These are phyloP conservation scores for Agonum fuliginosum DNA, from an alignment of 2,888 invertebrate species.

Conservation along the genomic window DNA sequence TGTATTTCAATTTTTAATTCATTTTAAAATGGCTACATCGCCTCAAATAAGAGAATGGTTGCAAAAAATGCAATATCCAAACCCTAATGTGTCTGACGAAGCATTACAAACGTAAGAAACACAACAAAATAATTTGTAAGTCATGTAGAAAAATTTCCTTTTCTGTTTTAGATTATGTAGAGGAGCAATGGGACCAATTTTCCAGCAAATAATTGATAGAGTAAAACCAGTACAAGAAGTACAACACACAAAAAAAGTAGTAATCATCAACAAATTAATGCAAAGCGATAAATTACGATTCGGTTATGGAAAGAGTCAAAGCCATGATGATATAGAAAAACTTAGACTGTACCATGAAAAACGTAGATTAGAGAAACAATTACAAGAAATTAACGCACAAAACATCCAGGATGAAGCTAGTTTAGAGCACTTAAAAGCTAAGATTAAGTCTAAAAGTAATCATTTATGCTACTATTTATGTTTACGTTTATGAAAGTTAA, in stretches of 20 bases:
- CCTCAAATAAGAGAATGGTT: conserved; percentile 46
- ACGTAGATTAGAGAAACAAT: conserved; percentile 34
- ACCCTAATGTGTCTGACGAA: conserved; percentile 48
- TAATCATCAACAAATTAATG: conserved; percentile 12
- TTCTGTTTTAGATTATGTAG: conserved; percentile 43
- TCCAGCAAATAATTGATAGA: conserved; percentile 47
- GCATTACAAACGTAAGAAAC: conserved; percentile 44
- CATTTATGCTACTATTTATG: not conserved
- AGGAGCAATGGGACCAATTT: conserved; percentile 32
- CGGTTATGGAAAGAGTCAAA: not conserved
- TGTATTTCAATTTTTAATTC: not conserved
- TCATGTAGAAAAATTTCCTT: not conserved
- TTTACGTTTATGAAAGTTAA: no score
- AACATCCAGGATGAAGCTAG: conserved; percentile 29
- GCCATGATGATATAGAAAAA: conserved; percentile 11
- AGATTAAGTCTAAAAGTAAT: conserved; percentile 30
- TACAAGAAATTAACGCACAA: conserved; percentile 3
- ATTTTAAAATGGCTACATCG: conserved; percentile 24
- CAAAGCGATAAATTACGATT: not conserved
- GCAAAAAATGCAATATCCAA: conserved; percentile 43
- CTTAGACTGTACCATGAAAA: conserved; percentile 29
- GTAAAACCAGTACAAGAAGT: conserved; percentile 41
- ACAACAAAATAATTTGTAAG: not conserved
- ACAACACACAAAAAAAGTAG: conserved; percentile 17
- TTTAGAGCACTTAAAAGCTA: conserved; percentile 34